Conservation (phyloP, 2,888 invertebrate species). For the Eurois occulta region DNA sequence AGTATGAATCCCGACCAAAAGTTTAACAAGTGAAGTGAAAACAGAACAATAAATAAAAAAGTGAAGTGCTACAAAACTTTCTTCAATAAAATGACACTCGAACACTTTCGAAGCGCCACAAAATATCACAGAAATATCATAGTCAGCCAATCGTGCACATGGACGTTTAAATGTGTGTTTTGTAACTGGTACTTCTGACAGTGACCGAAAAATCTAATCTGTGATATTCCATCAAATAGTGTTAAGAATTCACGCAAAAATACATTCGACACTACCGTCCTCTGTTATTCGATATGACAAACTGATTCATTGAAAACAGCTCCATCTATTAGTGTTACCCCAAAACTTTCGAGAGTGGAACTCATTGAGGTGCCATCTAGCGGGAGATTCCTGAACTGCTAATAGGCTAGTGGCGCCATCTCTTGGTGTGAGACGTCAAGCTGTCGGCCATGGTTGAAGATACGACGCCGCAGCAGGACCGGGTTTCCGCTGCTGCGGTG, state of each 20-base stretch:
- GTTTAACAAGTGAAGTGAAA: conserved; percentile 40
- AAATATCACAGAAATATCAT: conserved; percentile 61
- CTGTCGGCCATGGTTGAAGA: conserved; percentile 83
- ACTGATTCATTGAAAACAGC: conserved; percentile 25
- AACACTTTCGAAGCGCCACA: conserved; percentile 62
- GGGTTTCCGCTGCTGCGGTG: conserved; percentile 86
- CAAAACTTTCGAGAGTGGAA: conserved; percentile 25
- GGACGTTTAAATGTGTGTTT: conserved; percentile 65
- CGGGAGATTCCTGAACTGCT: conserved; percentile 9
- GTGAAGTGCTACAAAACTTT: conserved; percentile 47
- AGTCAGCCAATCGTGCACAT: conserved; percentile 57
- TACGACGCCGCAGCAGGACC: conserved; percentile 74
- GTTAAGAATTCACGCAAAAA: conserved; percentile 16
- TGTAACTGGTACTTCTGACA: conserved; percentile 68
- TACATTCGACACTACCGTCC: conserved; percentile 15
- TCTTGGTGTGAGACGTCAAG: conserved; percentile 59
- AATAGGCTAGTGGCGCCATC: conserved; percentile 59
- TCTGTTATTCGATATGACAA: conserved; percentile 44
- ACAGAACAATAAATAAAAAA: conserved; percentile 16
- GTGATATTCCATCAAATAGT: conserved; percentile 48
- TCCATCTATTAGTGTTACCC: conserved; percentile 58
- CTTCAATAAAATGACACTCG: conserved; percentile 65
- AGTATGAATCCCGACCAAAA: conserved; percentile 33
- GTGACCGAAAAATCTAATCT: conserved; percentile 45
- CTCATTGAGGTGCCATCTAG: conserved; percentile 26